phyloP scores from a whole-genome alignment of 2,888 invertebrate species.

The Pheosia gnoma region DNA sequence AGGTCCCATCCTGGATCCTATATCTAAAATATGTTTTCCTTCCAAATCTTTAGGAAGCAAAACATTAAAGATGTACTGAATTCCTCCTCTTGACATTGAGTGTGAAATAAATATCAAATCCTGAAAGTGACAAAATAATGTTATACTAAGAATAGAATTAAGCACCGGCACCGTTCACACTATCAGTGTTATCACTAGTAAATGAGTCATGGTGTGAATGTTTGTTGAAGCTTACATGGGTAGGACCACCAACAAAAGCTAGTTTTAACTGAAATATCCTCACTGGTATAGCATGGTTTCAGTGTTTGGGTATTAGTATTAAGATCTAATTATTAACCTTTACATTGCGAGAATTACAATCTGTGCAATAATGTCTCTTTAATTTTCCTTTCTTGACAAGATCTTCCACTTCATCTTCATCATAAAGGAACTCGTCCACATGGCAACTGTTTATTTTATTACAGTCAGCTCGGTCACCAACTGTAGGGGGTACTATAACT shows the following conservation, averaged over 20 bases:
- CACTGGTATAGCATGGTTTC: no score
- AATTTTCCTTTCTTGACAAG: constrained; percentile 64
- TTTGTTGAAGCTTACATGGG: no score
- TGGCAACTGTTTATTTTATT: constrained; percentile 81
- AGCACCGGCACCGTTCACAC: neutral
- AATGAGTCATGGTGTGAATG: no score
- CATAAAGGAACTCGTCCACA: constrained; percentile 89
- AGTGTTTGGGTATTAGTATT: no score
- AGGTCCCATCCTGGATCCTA: constrained; percentile 88
- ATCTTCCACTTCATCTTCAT: constrained; percentile 84
- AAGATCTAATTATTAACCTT: constrained; percentile 42
- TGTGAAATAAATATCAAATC: constrained; percentile 85
- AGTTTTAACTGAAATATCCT: no score
- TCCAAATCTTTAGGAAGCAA: constrained; percentile 84
- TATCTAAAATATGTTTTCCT: constrained; percentile 85
- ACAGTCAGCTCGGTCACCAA: constrained; percentile 82
- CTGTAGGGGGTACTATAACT: constrained; percentile 64
- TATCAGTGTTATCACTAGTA: no score
- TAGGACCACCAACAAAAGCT: no score
- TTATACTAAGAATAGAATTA: constrained; percentile 5
- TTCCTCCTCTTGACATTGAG: constrained; percentile 85
- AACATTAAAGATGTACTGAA: constrained; percentile 86
- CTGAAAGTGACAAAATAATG: constrained; percentile 50
- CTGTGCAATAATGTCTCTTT: constrained; percentile 63
- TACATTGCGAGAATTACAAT: constrained; percentile 68